Percentiles rank a stretch among this genome's conserved stretches.
Evolutionary conservation across 2,888 invertebrate species (phyloP).

Genomic region (Tenthredo distinguenda): DNA sequence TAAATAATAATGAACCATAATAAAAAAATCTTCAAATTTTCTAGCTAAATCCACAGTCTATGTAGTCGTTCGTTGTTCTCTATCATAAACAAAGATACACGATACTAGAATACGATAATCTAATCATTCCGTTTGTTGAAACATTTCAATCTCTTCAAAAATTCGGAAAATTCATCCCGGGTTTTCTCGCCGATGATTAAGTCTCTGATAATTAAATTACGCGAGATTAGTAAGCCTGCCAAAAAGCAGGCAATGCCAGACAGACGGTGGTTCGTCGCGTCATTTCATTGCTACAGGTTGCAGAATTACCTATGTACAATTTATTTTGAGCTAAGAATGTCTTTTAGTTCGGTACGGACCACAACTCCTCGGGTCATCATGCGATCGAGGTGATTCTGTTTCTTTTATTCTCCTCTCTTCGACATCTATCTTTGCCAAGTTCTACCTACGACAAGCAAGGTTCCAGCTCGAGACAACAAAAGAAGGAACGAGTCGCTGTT

Average conservation of each 20-base stretch:
- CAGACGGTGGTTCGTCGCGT: background rate
- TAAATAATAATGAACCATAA: too few species aligned
- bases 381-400: background rate
- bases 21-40: background rate
- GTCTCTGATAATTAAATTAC: conserved; percentile 1
- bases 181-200: background rate
- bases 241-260: background rate
- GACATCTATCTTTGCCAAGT: background rate
- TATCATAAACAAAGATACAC: background rate
- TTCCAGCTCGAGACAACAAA: conserved; percentile 19
- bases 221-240: background rate
- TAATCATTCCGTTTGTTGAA: background rate
- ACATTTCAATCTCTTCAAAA: background rate
- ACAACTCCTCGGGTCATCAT: conserved; percentile 3
- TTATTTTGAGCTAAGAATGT: background rate
- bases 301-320: background rate
- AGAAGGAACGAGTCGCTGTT: background rate
- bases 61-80: background rate
- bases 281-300: conserved; percentile 24
- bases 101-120: background rate
- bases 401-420: background rate
- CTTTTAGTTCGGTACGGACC: background rate
- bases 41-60: background rate
- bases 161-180: background rate
- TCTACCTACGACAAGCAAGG: background rate